A percentile compares a stretch with the other conserved stretches of the same genome.
Conservation (phyloP, 2,888 invertebrate genomes). For the Bombylius major region DNA sequence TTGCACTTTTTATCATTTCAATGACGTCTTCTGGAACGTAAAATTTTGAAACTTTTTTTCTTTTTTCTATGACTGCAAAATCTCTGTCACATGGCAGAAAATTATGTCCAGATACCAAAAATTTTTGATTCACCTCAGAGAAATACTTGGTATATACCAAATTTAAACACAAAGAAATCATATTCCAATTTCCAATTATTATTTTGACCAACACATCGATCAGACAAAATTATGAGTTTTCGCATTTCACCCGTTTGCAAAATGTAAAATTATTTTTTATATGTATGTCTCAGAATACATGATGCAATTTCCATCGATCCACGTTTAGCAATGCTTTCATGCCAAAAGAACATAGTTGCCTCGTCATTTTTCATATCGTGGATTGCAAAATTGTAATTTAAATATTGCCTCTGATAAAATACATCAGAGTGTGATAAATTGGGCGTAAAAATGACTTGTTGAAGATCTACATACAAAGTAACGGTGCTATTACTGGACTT, state of each 20-base stretch:
- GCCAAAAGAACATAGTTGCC: slow-evolving; percentile 8
- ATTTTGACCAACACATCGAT: not conserved
- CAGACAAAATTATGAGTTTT: not conserved
- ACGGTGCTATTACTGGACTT: not conserved
- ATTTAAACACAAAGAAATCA: not conserved
- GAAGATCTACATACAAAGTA: slow-evolving; percentile 1
- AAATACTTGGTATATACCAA: not conserved
- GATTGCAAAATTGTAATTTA: slow-evolving; percentile 6
- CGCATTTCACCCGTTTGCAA: not conserved
- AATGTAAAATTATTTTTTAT: not conserved
- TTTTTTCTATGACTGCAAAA: not conserved
- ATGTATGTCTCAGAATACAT: not conserved
- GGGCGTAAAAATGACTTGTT: slow-evolving; percentile 7
- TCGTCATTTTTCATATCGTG: not conserved
- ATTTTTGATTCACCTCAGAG: not conserved
- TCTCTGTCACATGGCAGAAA: not conserved
- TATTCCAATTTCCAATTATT: not conserved
- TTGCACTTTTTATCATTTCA: too few species aligned
- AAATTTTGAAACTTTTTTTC: too few species aligned
- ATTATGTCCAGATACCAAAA: not conserved
- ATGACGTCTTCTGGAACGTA: too few species aligned
- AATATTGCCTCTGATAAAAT: slow-evolving; percentile 6
- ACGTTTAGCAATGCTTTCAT: slow-evolving; percentile 8
- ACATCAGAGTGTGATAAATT: slow-evolving; percentile 1
- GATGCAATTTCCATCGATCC: slow-evolving; percentile 5